These are phyloP conservation scores for Deroptyus accipitrinus DNA, from an alignment of 2,113 vertebrate species.

Conservation along the genomic window DNA sequence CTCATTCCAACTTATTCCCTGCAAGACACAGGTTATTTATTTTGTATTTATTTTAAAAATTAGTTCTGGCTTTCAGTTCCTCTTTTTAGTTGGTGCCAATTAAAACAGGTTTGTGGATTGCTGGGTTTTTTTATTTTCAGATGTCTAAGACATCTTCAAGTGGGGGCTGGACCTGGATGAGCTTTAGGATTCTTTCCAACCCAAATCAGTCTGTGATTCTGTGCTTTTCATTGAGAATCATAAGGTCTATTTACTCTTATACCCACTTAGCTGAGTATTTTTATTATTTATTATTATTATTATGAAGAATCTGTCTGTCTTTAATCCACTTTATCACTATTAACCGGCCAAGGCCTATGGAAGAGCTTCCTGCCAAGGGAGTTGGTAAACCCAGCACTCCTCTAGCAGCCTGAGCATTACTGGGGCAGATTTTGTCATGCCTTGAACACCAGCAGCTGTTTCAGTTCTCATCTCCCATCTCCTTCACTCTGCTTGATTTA, in stretches of 20 bases:
- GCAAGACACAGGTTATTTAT: background rate
- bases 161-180: background rate
- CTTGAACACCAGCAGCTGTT: background rate
- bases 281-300: background rate
- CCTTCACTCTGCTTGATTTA: background rate
- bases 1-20: background rate
- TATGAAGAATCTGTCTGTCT: background rate
- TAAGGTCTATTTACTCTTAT: background rate
- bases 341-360: background rate
- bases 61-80: background rate
- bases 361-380: background rate
- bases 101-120: background rate
- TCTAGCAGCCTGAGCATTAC: background rate
- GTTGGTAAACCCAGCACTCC: background rate
- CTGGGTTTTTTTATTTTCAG: background rate
- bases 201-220: background rate
- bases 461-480: background rate
- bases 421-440: background rate
- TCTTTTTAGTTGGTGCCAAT: background rate
- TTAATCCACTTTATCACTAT: background rate
- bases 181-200: background rate
- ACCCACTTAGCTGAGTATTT: background rate
- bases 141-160: background rate
- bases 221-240: rapidly evolving
- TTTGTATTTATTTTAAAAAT: background rate